Evolutionary conservation across 1,140 invertebrate species (phyloP).

Genomic region (Drosophila parabipectinata): DNA sequence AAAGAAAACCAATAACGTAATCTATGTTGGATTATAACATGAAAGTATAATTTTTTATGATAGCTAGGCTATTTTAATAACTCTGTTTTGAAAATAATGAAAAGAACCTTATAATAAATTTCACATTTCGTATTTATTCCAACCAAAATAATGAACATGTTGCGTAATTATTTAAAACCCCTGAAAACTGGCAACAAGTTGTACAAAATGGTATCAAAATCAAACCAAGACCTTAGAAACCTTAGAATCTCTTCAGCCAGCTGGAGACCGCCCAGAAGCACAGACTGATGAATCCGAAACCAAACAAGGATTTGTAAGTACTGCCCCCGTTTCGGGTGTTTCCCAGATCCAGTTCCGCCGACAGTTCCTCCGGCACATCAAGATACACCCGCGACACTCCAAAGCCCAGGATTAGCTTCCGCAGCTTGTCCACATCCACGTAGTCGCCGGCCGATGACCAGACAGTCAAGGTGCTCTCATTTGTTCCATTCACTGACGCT

Average conservation of each 20-base stretch:
- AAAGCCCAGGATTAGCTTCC: constrained; percentile 86
- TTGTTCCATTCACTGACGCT: constrained; percentile 58
- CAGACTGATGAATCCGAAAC: constrained; percentile 64
- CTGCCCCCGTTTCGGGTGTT: constrained; percentile 40
- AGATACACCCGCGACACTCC: constrained; percentile 88
- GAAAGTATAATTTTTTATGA: background rate
- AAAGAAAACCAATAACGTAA: background rate
- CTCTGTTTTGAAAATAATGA: background rate
- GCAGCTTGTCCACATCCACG: constrained; percentile 87
- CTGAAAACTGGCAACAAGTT: background rate
- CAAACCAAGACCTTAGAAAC: too few relatives aligned
- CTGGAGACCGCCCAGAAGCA: constrained; percentile 68
- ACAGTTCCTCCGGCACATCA: constrained; percentile 88
- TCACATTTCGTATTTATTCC: background rate
- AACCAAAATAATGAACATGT: background rate
- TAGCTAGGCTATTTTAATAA: background rate
- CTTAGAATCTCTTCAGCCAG: constrained; percentile 34
- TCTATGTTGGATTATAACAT: too few relatives aligned
- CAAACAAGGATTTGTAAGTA: constrained; percentile 61
- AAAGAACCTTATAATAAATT: background rate
- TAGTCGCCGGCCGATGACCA: constrained; percentile 88
- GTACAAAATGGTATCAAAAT: background rate
- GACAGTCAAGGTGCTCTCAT: constrained; percentile 87
- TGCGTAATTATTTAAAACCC: background rate
- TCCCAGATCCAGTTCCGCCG: constrained; percentile 85